Percentiles rank a stretch among this genome's conserved stretches.
Conservation (phyloP, 2,888 invertebrate genomes). For the Zhuqinia jingwanae region DNA sequence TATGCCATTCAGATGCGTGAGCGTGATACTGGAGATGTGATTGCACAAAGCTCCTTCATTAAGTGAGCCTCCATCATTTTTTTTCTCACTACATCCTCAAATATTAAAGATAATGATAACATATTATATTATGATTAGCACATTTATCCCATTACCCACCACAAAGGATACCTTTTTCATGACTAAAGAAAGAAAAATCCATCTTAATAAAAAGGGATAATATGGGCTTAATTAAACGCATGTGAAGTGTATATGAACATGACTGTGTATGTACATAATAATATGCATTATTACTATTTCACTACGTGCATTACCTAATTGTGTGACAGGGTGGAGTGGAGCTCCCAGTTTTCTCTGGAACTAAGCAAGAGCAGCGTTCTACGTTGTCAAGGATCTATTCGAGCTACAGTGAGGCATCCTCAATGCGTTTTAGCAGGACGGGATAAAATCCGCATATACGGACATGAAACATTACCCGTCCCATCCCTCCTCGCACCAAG, state of each 20-base stretch:
- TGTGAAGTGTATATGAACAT: too few species aligned
- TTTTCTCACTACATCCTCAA: neutral
- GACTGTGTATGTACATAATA: too few species aligned
- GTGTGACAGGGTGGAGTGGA: slow-evolving; percentile 78
- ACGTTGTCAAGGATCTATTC: slow-evolving; percentile 76
- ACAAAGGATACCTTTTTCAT: neutral
- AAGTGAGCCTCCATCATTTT: slow-evolving; percentile 32
- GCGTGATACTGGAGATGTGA: slow-evolving; percentile 63
- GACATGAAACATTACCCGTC: slow-evolving; percentile 77
- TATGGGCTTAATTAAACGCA: neutral
- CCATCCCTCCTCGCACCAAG: slow-evolving; percentile 77
- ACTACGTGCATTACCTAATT: too few species aligned
- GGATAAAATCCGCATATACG: slow-evolving; percentile 78
- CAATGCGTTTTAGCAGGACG: slow-evolving; percentile 74
- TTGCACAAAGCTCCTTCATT: slow-evolving; percentile 77
- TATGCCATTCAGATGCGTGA: slow-evolving; percentile 77
- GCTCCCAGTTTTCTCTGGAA: slow-evolving; percentile 76
- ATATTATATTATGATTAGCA: neutral
- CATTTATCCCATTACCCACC: neutral
- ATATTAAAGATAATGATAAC: neutral
- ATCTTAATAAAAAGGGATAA: neutral
- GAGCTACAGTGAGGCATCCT: slow-evolving; percentile 74
- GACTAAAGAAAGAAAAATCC: too few species aligned
- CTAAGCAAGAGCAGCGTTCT: slow-evolving; percentile 74
- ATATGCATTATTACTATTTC: too few species aligned